These are phyloP conservation scores for Hemitrygon akajei DNA, from an alignment of 2,797 vertebrate species.

Conservation along the genomic window DNA sequence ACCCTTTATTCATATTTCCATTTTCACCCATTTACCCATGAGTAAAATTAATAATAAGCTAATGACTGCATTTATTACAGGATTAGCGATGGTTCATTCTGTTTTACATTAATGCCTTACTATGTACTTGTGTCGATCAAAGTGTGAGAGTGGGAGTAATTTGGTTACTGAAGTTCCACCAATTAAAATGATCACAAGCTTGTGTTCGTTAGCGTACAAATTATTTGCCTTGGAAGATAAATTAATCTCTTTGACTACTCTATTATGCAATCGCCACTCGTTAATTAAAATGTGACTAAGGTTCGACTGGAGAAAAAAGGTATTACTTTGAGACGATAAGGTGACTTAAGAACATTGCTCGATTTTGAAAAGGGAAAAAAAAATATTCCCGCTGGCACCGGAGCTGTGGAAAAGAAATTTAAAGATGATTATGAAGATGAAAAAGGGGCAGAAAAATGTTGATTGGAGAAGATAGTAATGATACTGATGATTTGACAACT, in stretches of 20 bases:
- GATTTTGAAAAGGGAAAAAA: neutral
- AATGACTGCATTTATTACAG: constrained; percentile 21
- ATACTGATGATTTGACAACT: constrained; percentile 68
- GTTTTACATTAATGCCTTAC: constrained; percentile 26
- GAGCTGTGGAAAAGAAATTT: neutral
- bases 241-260: constrained; percentile 37
- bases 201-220: constrained; percentile 32
- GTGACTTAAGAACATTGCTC: neutral
- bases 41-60: constrained; percentile 7
- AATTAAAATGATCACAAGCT: constrained; percentile 37
- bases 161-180: constrained; percentile 33
- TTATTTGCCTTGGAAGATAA: constrained; percentile 33
- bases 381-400: neutral
- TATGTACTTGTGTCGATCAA: constrained; percentile 21
- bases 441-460: neutral
- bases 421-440: neutral
- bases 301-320: neutral
- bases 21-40: neutral
- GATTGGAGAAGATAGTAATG: constrained; percentile 48
- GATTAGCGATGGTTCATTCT: constrained; percentile 16
- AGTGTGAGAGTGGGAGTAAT: constrained; percentile 26
- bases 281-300: constrained; percentile 35
- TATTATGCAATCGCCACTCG: constrained; percentile 32
- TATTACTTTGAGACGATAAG: neutral
- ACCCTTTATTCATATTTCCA: neutral